Conservation (phyloP, 2,888 invertebrate genomes). For the Sisyra nigra region DNA sequence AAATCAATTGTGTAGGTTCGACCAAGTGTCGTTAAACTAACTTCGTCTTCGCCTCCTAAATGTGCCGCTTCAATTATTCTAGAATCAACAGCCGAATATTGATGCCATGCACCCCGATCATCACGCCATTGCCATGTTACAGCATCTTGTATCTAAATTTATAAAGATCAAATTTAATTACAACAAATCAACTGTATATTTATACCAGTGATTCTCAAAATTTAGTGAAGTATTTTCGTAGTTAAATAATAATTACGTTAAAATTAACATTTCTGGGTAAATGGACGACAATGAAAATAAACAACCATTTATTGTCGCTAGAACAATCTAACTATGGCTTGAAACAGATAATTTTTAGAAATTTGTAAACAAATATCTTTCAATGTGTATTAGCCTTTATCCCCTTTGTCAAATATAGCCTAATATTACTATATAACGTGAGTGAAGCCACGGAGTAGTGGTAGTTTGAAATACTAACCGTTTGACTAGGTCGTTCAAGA, state of each 20-base stretch:
- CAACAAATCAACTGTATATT: not conserved
- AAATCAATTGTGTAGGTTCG: constrained; percentile 94
- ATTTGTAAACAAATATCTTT: no score
- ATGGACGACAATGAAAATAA: no score
- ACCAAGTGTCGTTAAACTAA: constrained; percentile 80
- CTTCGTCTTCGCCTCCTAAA: constrained; percentile 88
- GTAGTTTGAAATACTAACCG: constrained; percentile 23
- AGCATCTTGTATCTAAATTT: constrained; percentile 39
- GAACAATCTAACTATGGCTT: no score
- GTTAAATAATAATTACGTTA: no score
- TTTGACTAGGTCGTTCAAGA: constrained; percentile 55
- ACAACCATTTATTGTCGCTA: no score
- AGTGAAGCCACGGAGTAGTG: no score
- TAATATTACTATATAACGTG: no score
- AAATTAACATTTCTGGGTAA: no score
- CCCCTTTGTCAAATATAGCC: no score
- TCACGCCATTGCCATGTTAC: constrained; percentile 97
- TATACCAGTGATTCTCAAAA: not conserved
- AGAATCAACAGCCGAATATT: constrained; percentile 85
- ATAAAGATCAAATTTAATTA: not conserved
- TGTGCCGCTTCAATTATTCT: constrained; percentile 91
- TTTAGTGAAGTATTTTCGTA: not conserved
- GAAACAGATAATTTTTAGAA: no score
- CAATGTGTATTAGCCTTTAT: no score
- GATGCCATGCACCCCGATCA: constrained; percentile 81